Conservation (phyloP, 2,888 invertebrate species). For the Noctua pronuba region DNA sequence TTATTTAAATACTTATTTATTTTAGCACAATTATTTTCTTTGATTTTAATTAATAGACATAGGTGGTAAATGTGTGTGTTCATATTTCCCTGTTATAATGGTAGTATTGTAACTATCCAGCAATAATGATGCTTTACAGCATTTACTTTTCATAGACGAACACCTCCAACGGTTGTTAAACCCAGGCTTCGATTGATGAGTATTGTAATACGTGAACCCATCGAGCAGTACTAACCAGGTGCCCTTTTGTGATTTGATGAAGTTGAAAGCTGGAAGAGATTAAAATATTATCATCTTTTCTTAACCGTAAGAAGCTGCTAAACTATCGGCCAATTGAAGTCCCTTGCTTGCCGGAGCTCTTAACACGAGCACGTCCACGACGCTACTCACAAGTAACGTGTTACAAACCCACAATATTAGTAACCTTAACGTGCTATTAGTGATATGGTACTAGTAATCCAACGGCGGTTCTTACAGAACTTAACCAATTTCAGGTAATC, state of each 20-base stretch:
- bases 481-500: too few relatives aligned
- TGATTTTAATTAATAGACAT: not conserved
- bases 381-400: not conserved
- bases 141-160: conserved; percentile 49
- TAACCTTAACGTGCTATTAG: too few relatives aligned
- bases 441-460: too few relatives aligned
- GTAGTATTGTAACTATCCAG: conserved; percentile 4
- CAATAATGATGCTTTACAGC: conserved; percentile 38
- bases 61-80: not conserved
- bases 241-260: not conserved
- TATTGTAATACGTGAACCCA: conserved; percentile 1
- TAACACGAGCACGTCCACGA: too few relatives aligned
- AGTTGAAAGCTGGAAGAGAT: not conserved
- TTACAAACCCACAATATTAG: not conserved
- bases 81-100: not conserved
- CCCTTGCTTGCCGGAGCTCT: not conserved
- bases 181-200: conserved; percentile 6
- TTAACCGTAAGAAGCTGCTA: not conserved
- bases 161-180: conserved; percentile 44
- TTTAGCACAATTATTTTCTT: too few relatives aligned
- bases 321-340: too few relatives aligned
- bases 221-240: not conserved
- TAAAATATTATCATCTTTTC: not conserved
- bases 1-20: not conserved
- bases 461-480: too few relatives aligned